A percentile compares a stretch with the other conserved stretches of the same genome.
Evolutionary conservation across 2,797 vertebrate genomes (phyloP).

Genomic region (Eidolon dupreanum): DNA sequence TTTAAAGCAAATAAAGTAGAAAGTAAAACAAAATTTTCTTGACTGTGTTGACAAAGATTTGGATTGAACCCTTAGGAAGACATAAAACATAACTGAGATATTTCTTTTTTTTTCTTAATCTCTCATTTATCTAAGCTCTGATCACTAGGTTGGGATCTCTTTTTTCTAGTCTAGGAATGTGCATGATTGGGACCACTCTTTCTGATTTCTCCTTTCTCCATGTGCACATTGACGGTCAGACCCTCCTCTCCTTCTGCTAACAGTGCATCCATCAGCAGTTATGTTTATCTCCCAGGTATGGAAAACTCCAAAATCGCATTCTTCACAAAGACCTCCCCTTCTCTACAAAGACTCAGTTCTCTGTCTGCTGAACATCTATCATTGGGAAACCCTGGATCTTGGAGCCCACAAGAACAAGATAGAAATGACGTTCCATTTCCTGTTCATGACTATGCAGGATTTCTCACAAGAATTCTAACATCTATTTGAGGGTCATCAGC

Average conservation of each 20-base stretch:
- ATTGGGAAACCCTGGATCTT: neutral
- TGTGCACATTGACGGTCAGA: rapidly evolving
- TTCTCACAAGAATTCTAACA: neutral
- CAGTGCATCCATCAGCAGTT: rapidly evolving
- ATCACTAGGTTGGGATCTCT: neutral
- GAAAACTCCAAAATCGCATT: neutral
- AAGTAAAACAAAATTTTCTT: slow-evolving; percentile 33
- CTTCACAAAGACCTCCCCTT: neutral
- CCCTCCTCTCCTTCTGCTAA: neutral
- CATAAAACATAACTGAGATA: neutral
- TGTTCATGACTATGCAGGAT: neutral
- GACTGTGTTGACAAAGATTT: neutral
- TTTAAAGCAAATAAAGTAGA: slow-evolving; percentile 27
- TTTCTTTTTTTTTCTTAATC: neutral
- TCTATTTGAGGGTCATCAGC: neutral
- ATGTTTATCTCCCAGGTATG: rapidly evolving
- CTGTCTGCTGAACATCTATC: neutral
- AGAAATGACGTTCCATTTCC: neutral
- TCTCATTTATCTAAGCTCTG: neutral
- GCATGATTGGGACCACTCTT: no score
- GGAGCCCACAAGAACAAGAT: neutral
- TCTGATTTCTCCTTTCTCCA: rapidly evolving
- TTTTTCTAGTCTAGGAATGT: neutral
- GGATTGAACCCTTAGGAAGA: neutral
- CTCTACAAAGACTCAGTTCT: neutral